Evolutionary conservation across 35 echinoderm and acorn worm species (phyloP).

Genomic region (Eucidaris tribuloides): DNA sequence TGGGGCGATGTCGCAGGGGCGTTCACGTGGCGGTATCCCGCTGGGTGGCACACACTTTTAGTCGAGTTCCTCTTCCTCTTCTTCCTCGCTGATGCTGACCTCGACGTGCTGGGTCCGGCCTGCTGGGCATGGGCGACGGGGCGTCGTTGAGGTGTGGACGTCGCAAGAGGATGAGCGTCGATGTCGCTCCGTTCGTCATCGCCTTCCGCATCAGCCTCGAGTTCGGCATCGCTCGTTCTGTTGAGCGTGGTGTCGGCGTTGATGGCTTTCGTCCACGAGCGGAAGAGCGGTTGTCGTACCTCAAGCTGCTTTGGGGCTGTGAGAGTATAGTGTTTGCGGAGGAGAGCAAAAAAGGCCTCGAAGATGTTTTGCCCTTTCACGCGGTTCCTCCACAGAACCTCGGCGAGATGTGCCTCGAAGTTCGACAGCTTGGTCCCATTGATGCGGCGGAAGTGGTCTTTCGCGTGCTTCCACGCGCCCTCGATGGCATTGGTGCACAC

Average conservation of each 20-base stretch:
- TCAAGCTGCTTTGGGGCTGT: neutral
- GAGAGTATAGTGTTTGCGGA: neutral
- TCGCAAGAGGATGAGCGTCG: too few relatives aligned
- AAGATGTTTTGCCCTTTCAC: neutral
- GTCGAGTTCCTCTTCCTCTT: too few relatives aligned
- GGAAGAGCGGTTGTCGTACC: neutral
- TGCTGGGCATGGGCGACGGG: too few relatives aligned
- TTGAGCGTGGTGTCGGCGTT: neutral
- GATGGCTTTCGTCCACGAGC: neutral
- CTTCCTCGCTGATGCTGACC: too few relatives aligned
- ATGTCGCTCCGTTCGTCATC: too few relatives aligned
- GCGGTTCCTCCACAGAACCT: neutral
- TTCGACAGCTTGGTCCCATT: neutral
- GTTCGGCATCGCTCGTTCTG: neutral
- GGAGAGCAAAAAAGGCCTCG: neutral
- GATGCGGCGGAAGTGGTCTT: conserved; percentile 9
- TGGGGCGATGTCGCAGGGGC: too few relatives aligned
- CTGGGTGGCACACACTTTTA: too few relatives aligned
- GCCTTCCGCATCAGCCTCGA: too few relatives aligned
- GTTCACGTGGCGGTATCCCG: too few relatives aligned
- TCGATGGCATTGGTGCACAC: conserved; percentile 16
- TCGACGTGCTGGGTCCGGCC: too few relatives aligned
- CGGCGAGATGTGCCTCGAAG: neutral
- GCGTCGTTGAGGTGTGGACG: too few relatives aligned
- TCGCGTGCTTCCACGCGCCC: neutral